Evolutionary conservation across 1,140 invertebrate genomes (phyloP).

Genomic region (Eriocheir sinensis): DNA sequence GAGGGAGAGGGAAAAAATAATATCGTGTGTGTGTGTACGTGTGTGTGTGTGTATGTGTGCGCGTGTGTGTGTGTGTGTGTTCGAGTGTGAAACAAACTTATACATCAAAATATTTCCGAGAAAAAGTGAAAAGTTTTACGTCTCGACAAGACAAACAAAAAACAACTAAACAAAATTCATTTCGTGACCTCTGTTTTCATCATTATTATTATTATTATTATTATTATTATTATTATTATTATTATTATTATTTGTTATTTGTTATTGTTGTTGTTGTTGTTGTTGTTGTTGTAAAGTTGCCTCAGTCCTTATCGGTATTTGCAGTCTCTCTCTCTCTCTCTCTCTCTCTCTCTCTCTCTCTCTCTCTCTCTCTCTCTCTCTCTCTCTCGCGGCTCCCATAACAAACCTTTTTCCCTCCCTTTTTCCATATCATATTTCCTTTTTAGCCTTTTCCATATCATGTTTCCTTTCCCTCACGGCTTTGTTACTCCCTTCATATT

Average conservation of each 20-base stretch:
- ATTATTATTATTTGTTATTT: not conserved
- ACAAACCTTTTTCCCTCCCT: too few relatives aligned
- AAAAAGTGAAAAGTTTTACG: not conserved
- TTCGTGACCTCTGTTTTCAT: too few relatives aligned
- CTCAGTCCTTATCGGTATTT: not conserved
- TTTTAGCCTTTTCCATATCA: too few relatives aligned
- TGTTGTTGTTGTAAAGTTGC: not conserved
- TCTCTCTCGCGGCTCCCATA: too few relatives aligned
- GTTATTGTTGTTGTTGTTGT: not conserved
- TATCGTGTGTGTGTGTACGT: not conserved
- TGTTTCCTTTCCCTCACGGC: too few relatives aligned
- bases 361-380: slow-evolving; percentile 34
- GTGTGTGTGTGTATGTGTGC: not conserved
- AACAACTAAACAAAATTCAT: too few relatives aligned
- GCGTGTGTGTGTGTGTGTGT: slow-evolving; percentile 1
- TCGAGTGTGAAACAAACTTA: not conserved
- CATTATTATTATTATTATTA: too few relatives aligned
- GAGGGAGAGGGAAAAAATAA: too few relatives aligned
- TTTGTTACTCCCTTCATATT: too few relatives aligned
- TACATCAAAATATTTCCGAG: not conserved
- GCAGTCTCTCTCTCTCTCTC: not conserved
- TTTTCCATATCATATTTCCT: too few relatives aligned
- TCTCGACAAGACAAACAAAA: too few relatives aligned
- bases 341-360: not conserved
- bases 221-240: too few relatives aligned